These are phyloP conservation scores for Palythoa heliodiscus DNA, from an alignment of 92 coral and sea anemone genomes.

Conservation along the genomic window DNA sequence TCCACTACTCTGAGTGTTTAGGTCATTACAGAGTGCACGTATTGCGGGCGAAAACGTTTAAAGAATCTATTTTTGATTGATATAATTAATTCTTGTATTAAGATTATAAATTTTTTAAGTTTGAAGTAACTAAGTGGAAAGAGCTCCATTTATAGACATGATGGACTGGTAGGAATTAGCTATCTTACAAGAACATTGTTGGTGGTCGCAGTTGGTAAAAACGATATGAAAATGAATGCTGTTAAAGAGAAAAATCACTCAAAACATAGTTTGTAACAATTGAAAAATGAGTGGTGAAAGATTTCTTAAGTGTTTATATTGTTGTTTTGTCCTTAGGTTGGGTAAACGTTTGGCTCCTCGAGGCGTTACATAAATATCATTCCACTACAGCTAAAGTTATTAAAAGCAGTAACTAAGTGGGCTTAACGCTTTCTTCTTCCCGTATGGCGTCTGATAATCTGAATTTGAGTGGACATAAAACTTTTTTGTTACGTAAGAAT, in stretches of 20 bases:
- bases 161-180: background rate
- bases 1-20: too few relatives aligned
- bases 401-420: background rate
- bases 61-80: too few relatives aligned
- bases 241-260: background rate
- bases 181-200: background rate
- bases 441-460: background rate
- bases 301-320: background rate
- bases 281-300: background rate
- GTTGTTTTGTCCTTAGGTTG: background rate
- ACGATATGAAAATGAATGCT: background rate
- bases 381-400: background rate
- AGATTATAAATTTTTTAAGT: background rate
- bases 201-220: background rate
- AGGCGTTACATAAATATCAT: background rate
- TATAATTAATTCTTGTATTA: too few relatives aligned
- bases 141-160: background rate
- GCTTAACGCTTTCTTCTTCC: background rate
- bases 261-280: background rate
- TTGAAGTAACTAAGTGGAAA: background rate
- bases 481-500: too few relatives aligned
- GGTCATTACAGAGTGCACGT: too few relatives aligned
- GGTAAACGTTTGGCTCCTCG: background rate
- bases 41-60: too few relatives aligned
- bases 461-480: background rate